phyloP scores from a whole-genome alignment of 64 coral and sea anemone genomes.

The Exaiptasia diaphana region DNA sequence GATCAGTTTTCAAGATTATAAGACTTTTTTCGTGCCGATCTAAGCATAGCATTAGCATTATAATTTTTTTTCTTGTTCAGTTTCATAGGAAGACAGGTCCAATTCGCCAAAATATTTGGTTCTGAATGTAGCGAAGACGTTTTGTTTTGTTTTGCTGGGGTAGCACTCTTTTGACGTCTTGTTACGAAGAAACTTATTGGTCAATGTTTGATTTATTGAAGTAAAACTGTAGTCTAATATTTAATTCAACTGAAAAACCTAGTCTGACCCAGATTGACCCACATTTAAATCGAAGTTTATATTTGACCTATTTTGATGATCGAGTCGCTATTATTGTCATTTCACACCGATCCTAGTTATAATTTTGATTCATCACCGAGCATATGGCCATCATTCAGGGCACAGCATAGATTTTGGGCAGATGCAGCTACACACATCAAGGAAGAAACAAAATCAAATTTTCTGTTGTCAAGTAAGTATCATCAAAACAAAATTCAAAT shows the following conservation, averaged over 20 bases:
- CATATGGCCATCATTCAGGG: constrained; percentile 17
- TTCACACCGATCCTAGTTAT: constrained; percentile 3
- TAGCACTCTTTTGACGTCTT: neutral
- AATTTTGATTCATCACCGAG: neutral
- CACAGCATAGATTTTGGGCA: constrained; percentile 16
- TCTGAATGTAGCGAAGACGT: neutral
- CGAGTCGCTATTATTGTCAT: neutral
- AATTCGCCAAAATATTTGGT: neutral
- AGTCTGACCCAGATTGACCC: neutral
- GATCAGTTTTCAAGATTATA: neutral
- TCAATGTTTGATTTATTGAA: neutral
- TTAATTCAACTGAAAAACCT: neutral
- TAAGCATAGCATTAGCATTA: too few species aligned
- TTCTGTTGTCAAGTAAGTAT: constrained; percentile 34
- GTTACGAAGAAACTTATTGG: neutral
- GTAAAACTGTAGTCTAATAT: neutral
- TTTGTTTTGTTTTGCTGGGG: neutral
- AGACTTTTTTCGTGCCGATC: too few species aligned
- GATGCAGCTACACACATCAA: constrained; percentile 40
- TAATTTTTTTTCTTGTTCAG: too few species aligned
- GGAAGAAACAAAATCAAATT: constrained; percentile 22
- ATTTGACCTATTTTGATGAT: neutral
- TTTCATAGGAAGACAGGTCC: neutral
- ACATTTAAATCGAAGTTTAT: neutral
- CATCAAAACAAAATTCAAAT: too few species aligned